Evolutionary conservation across 2,797 vertebrate genomes (phyloP).

Genomic region (Momotus momota): DNA sequence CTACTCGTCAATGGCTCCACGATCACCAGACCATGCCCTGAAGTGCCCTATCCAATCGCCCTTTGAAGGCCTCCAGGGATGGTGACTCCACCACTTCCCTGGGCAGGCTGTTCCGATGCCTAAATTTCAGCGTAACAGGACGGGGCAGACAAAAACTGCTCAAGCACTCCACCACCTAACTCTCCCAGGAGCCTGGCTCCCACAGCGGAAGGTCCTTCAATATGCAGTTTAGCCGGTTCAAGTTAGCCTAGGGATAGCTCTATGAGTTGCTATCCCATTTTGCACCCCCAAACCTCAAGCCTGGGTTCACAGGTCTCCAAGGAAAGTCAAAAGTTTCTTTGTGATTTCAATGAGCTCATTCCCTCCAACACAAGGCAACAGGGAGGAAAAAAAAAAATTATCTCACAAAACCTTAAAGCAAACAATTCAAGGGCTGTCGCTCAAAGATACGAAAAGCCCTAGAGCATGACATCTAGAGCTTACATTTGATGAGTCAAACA

Average conservation of each 20-base stretch:
- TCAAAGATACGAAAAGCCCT: background rate
- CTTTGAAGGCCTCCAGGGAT: no score
- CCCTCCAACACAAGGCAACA: background rate
- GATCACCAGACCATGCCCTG: no score
- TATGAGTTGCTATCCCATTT: background rate
- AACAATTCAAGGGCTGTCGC: background rate
- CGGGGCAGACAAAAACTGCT: background rate
- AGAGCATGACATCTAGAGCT: background rate
- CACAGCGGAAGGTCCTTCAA: background rate
- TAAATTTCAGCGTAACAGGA: background rate
- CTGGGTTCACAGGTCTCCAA: background rate
- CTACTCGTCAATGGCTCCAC: no score
- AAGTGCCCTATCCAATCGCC: no score
- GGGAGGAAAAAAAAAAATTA: no score
- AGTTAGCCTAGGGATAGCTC: background rate
- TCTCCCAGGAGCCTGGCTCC: background rate
- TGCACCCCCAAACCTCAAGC: background rate
- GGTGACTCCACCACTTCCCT: no score
- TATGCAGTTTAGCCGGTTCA: background rate
- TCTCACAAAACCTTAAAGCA: background rate
- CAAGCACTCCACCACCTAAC: background rate
- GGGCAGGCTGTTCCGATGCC: no score
- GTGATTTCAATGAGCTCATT: background rate
- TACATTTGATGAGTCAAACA: background rate
- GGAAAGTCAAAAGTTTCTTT: background rate